A percentile compares a stretch with the other conserved stretches of the same genome.
phyloP scores from a whole-genome alignment of 2,888 invertebrate genomes.

The Caenorhabditis angaria region DNA sequence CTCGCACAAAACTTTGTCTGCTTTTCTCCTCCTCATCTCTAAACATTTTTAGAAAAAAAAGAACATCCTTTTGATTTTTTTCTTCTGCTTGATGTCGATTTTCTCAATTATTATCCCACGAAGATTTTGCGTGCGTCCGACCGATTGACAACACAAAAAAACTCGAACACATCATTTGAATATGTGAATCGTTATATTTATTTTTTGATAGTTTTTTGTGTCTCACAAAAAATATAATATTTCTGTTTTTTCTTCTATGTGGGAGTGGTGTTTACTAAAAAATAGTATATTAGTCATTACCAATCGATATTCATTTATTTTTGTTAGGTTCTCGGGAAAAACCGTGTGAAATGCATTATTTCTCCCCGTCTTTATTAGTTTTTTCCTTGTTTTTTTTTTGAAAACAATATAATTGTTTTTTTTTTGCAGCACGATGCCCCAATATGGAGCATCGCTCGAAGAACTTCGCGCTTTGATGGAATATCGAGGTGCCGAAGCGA shows the following conservation, averaged over 20 bases:
- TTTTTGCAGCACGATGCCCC: slow-evolving; percentile 43
- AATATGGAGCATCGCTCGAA: slow-evolving; percentile 64
- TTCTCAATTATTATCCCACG: slow-evolving; percentile 1
- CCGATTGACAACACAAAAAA: not conserved
- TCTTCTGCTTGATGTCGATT: not conserved
- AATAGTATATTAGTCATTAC: not conserved
- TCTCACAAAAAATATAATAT: not conserved
- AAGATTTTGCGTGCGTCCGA: not conserved
- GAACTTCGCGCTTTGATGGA: slow-evolving; percentile 70
- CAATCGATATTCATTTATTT: not conserved
- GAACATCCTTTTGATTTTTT: not conserved
- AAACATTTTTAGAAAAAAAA: too few species aligned
- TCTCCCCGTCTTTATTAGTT: not conserved
- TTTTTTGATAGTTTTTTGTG: not conserved
- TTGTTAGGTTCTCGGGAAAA: not conserved
- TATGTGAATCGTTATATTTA: not conserved
- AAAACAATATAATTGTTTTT: not conserved
- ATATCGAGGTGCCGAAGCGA: slow-evolving; percentile 66
- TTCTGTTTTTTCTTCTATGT: too few species aligned
- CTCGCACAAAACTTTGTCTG: too few species aligned
- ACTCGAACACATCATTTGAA: not conserved
- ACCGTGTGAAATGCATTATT: not conserved
- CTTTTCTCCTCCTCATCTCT: too few species aligned
- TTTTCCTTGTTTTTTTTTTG: not conserved
- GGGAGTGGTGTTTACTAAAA: too few species aligned